Evolutionary conservation across 2,113 vertebrate species (phyloP).

Genomic region (Prietella phreatophila): DNA sequence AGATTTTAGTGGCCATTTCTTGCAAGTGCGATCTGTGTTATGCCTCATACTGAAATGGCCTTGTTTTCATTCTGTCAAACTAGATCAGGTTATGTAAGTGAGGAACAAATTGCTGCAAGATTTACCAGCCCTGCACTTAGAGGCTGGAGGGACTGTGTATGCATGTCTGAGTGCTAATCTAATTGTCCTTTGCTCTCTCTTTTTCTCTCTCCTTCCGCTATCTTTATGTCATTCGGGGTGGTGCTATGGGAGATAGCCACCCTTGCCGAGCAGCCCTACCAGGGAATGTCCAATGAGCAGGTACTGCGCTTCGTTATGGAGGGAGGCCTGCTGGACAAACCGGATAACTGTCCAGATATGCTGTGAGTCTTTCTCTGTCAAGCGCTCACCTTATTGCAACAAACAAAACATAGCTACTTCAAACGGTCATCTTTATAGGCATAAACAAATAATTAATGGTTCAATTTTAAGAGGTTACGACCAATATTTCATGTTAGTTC

Average conservation of each 20-base stretch:
- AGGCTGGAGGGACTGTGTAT: neutral
- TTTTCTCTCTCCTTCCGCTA: neutral
- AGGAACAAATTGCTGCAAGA: slow-evolving; percentile 37
- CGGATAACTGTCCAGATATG: slow-evolving; percentile 97
- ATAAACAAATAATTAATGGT: neutral
- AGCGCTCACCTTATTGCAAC: neutral
- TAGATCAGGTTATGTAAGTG: slow-evolving; percentile 30
- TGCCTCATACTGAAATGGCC: slow-evolving; percentile 24
- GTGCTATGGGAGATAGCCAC: slow-evolving; percentile 98
- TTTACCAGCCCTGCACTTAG: slow-evolving; percentile 20
- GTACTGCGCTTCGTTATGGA: slow-evolving; percentile 99
- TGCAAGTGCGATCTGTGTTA: neutral
- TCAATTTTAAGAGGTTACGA: neutral
- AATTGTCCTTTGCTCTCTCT: neutral
- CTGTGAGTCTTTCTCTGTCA: slow-evolving; percentile 74
- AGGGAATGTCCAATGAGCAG: slow-evolving; percentile 98
- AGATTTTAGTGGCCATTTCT: neutral
- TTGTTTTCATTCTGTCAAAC: slow-evolving; percentile 23
- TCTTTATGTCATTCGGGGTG: slow-evolving; percentile 90
- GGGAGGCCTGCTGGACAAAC: slow-evolving; percentile 94
- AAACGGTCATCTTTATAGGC: neutral
- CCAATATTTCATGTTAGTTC: neutral
- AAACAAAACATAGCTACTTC: too few relatives aligned
- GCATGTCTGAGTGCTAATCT: slow-evolving; percentile 7
- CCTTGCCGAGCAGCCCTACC: slow-evolving; percentile 93